Conservation (phyloP, 2,113 vertebrate genomes). For the Ctenodactylus gundi region DNA sequence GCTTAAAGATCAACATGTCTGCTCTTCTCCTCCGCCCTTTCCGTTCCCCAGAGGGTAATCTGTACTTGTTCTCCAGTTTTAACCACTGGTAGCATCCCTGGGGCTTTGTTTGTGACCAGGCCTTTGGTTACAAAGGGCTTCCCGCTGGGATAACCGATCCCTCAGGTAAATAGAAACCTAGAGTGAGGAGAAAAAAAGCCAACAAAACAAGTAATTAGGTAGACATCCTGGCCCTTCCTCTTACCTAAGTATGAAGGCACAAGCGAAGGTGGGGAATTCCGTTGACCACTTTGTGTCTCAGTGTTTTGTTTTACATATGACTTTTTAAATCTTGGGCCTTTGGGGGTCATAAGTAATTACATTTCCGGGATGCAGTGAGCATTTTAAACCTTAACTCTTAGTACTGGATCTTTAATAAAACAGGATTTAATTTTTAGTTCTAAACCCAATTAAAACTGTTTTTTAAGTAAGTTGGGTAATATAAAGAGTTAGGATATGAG, state of each 20-base stretch:
- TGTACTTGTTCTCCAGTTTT: background rate
- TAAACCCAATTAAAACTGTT: background rate
- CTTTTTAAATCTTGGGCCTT: background rate
- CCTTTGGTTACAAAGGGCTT: constrained; percentile 19
- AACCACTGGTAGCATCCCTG: background rate
- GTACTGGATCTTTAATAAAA: background rate
- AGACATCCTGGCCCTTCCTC: background rate
- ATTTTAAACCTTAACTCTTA: background rate
- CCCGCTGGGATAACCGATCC: background rate
- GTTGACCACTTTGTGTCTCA: background rate
- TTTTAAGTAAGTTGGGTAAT: background rate
- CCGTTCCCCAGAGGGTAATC: too few relatives aligned
- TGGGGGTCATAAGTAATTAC: background rate
- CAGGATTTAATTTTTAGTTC: background rate
- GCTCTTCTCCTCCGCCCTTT: too few relatives aligned
- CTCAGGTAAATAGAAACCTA: background rate
- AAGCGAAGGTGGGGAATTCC: background rate
- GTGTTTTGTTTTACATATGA: background rate
- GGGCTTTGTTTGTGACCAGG: background rate
- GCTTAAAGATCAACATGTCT: background rate
- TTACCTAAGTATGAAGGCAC: background rate
- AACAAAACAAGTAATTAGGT: constrained; percentile 4
- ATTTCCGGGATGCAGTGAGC: background rate
- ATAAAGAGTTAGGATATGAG: background rate
- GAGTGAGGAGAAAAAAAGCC: background rate